Base-by-base conservation (phyloP, 2,888 invertebrate species). In the Scotopteryx bipunctaria region DNA sequence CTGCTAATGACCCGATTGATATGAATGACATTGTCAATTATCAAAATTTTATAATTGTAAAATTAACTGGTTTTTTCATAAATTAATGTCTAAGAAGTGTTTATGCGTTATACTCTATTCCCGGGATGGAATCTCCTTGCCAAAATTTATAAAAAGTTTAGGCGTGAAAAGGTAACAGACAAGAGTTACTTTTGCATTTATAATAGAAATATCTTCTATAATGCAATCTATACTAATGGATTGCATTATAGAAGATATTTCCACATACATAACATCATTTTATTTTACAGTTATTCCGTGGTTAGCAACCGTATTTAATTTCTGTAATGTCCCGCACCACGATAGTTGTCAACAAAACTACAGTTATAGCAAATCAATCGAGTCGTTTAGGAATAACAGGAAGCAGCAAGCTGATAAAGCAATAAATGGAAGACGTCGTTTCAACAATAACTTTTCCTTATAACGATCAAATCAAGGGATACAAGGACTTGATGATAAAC, bases 351-450 rank as follows among this genome's bases (percentile, higher is more conserved):
- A 19, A 5, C 8, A 31, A 37, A 4, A 9, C 21, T 19, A 44
- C 19, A 29, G 29, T 31, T 37, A 37, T 31, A 16, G 31, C 23
- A 31, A 37, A 46, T 29, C 9, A 33, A 33, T 40, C n/a, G n/a
- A n/a, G n/a, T n/a, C n/a, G 5, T 17, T 17, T 17, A 48, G 27
- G 40, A 31, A 48, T 54, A 5, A 54, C 48, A 54, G 48, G 44
- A 49, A 41, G 19, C 31, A 13, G 9, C 13, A 23, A 36, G 23
- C 47, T 38, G 48, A 48, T 54, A 49, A 53, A 36, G 15, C 31
- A 40, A 29, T 54, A 40, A 54, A 48, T 48, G 54, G 44, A 48
- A 54, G 44, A 49, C 54, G 15, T 17, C 46, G 44, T 17, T 46
- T 47, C 37, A 55, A 50, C 50, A 31, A 45, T 50, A 54, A 48